Evolutionary conservation across 2,797 vertebrate species (phyloP).

Genomic region (Xerus rutilus): DNA sequence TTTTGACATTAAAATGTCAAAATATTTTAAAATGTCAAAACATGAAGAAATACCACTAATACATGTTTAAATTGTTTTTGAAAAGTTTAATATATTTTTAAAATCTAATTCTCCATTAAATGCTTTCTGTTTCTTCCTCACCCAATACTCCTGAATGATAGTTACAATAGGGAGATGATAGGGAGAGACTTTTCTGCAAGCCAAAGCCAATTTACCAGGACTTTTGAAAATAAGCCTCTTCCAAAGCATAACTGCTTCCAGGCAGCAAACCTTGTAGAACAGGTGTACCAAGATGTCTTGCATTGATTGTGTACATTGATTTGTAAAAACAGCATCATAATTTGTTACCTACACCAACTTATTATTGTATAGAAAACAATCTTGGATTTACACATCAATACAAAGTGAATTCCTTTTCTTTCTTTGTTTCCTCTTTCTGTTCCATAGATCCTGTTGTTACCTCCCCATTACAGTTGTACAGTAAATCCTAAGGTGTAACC

Average conservation of each 20-base stretch:
- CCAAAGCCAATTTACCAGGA: not conserved
- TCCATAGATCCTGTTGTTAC: not conserved
- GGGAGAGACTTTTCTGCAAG: not conserved
- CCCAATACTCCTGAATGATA: not conserved
- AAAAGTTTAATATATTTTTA: not conserved
- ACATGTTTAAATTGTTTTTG: not conserved
- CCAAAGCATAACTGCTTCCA: not conserved
- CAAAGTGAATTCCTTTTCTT: not conserved
- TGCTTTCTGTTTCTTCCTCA: not conserved
- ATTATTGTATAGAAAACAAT: not conserved
- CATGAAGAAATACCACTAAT: not conserved
- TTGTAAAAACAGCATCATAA: not conserved
- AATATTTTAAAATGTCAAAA: too few relatives aligned
- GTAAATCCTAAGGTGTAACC: not conserved
- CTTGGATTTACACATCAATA: not conserved
- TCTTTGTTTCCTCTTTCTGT: not conserved
- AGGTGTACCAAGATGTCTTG: not conserved
- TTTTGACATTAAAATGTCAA: not conserved
- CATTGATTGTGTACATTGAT: not conserved
- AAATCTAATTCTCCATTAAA: not conserved
- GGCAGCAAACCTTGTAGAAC: not conserved
- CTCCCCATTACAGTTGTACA: not conserved
- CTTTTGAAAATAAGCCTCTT: not conserved
- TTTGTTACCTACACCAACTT: not conserved
- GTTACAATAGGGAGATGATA: not conserved